These are phyloP conservation scores for Eupeodes luniger DNA, from an alignment of 2,888 invertebrate species.

Conservation along the genomic window DNA sequence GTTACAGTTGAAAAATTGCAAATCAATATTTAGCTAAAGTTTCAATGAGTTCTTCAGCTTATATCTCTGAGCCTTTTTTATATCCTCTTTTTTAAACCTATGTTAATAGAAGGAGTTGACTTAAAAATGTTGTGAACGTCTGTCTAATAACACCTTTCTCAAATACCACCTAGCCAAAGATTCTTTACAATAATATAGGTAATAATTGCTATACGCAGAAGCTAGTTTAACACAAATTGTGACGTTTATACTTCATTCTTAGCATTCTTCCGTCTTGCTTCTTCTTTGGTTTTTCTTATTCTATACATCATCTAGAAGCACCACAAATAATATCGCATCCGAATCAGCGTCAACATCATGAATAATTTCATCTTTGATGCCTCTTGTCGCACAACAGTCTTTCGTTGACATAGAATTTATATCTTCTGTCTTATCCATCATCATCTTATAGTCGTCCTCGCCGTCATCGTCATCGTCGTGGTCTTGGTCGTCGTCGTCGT, in stretches of 20 bases:
- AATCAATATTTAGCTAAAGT: too few species aligned
- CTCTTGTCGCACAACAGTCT: conserved; percentile 21
- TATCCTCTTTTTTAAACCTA: too few species aligned
- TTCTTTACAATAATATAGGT: too few species aligned
- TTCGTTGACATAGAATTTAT: conserved; percentile 71
- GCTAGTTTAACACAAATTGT: not conserved
- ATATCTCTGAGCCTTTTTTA: too few species aligned
- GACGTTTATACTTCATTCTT: conserved; percentile 6
- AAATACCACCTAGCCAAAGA: too few species aligned
- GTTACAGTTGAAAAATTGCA: too few species aligned
- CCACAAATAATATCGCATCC: conserved; percentile 31
- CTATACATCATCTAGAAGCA: not conserved
- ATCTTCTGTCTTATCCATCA: conserved; percentile 69
- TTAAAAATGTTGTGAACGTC: too few species aligned
- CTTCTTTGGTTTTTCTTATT: too few species aligned
- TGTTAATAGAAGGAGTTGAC: too few species aligned
- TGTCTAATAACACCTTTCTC: too few species aligned
- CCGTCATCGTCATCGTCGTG: not conserved
- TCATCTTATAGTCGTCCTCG: conserved; percentile 32
- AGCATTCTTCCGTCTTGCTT: not conserved
- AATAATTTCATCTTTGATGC: conserved; percentile 46
- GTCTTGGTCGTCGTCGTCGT: not conserved
- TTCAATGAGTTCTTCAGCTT: too few species aligned
- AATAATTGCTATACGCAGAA: too few species aligned
- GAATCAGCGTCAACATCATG: conserved; percentile 62